Evolutionary conservation across 2,113 vertebrate genomes (phyloP).

Genomic region (Austrofundulus limnaeus): DNA sequence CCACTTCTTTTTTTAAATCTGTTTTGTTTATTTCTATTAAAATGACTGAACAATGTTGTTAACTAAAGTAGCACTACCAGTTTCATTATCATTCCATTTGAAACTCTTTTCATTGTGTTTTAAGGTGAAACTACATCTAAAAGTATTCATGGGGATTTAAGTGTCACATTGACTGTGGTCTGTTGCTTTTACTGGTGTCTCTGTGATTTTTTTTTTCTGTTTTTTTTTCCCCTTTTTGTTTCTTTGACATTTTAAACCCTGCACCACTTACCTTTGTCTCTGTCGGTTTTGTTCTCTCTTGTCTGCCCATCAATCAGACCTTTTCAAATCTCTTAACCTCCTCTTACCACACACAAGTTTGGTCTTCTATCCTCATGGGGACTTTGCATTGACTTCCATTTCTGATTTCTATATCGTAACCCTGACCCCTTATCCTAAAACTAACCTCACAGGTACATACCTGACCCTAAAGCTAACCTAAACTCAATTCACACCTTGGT

Average conservation of each 20-base stretch:
- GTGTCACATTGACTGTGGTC: conserved; percentile 13
- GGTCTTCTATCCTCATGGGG: no score
- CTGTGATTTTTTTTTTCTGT: conserved; percentile 17
- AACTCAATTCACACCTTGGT: no score
- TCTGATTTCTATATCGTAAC: no score
- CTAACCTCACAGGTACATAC: no score
- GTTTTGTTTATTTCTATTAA: background rate
- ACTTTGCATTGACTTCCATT: no score
- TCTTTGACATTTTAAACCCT: conserved; percentile 54
- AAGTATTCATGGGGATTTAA: conserved; percentile 1
- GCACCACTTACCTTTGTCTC: conserved; percentile 51
- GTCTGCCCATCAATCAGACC: conserved; percentile 43
- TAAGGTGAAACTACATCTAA: background rate
- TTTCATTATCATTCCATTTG: background rate
- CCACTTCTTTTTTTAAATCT: conserved; percentile 34
- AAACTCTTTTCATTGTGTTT: conserved; percentile 1
- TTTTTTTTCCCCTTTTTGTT: conserved; percentile 39
- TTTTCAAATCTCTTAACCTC: conserved; percentile 35
- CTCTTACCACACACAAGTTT: conserved; percentile 15
- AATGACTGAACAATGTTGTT: no score
- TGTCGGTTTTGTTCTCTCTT: conserved; percentile 29
- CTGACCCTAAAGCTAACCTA: no score
- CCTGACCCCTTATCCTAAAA: no score
- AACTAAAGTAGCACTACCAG: background rate
- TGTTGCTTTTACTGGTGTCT: background rate